phyloP scores from a whole-genome alignment of 2,113 vertebrate species.

The Amphiprion ocellaris region DNA sequence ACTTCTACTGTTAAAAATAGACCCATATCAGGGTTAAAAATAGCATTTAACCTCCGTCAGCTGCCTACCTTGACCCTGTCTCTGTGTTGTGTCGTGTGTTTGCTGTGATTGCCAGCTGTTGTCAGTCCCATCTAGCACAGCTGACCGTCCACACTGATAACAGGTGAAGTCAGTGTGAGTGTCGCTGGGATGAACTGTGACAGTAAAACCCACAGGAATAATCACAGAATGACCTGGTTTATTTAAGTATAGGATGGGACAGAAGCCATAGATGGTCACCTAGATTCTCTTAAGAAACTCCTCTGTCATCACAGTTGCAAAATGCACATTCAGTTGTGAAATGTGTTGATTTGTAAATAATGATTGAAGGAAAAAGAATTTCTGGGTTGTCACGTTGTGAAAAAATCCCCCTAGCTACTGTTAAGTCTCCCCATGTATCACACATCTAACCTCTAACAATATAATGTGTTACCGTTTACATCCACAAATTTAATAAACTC shows the following conservation, averaged over 20 bases:
- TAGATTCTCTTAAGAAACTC: no score
- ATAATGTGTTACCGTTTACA: no score
- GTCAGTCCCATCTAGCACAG: conserved; percentile 20
- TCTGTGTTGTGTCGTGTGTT: conserved; percentile 18
- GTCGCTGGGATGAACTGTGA: neutral
- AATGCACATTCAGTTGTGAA: no score
- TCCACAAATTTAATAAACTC: no score
- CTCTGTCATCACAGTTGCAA: no score
- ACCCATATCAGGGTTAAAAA: neutral
- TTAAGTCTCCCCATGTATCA: no score
- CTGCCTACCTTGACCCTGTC: neutral
- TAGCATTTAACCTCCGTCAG: neutral
- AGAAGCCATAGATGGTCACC: neutral
- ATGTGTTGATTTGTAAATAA: no score
- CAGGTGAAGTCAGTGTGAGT: neutral
- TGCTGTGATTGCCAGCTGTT: conserved; percentile 35
- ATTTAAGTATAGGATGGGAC: neutral
- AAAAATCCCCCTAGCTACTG: no score
- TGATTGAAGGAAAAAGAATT: no score
- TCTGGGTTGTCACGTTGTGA: no score
- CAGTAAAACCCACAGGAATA: neutral
- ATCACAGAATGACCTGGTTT: neutral
- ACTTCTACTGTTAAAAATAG: neutral
- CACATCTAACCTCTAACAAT: no score
- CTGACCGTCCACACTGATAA: conserved; percentile 12